Conservation (phyloP, 1,140 invertebrate genomes). For the Plectrocnemia conspersa region DNA sequence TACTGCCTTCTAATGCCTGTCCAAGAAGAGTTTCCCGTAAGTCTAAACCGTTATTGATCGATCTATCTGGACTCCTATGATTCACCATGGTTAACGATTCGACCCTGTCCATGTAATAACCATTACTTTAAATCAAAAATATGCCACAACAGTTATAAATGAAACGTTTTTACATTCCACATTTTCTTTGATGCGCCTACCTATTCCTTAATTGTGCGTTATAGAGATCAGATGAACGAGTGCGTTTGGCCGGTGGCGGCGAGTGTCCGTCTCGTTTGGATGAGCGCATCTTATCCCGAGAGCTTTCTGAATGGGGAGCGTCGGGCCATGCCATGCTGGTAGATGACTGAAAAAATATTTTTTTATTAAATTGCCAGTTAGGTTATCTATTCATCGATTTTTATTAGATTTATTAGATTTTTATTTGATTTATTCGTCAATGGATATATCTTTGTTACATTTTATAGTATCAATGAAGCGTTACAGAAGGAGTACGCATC, state of each 20-base stretch:
- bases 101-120: slow-evolving; percentile 23
- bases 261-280: slow-evolving; percentile 42
- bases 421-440: no score
- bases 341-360: slow-evolving; percentile 27
- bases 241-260: slow-evolving; percentile 59
- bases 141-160: slow-evolving; percentile 1
- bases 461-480: no score
- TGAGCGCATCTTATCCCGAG: slow-evolving; percentile 38
- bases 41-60: slow-evolving; percentile 52
- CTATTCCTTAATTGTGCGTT: slow-evolving; percentile 54
- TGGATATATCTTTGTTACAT: no score
- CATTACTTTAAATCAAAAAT: background rate
- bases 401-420: background rate
- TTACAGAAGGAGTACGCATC: no score
- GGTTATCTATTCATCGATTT: background rate
- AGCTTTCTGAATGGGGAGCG: slow-evolving; percentile 24
- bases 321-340: slow-evolving; percentile 33
- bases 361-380: background rate
- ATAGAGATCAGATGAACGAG: slow-evolving; percentile 57
- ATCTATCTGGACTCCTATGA: slow-evolving; percentile 44
- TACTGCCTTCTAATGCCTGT: slow-evolving; percentile 66
- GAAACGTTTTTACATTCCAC: background rate
- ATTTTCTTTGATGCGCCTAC: slow-evolving; percentile 33
- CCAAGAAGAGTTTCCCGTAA: slow-evolving; percentile 66
- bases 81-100: slow-evolving; percentile 27